These are phyloP conservation scores for Pachypsylla venusta DNA, from an alignment of 1,140 invertebrate genomes.

Conservation along the genomic window DNA sequence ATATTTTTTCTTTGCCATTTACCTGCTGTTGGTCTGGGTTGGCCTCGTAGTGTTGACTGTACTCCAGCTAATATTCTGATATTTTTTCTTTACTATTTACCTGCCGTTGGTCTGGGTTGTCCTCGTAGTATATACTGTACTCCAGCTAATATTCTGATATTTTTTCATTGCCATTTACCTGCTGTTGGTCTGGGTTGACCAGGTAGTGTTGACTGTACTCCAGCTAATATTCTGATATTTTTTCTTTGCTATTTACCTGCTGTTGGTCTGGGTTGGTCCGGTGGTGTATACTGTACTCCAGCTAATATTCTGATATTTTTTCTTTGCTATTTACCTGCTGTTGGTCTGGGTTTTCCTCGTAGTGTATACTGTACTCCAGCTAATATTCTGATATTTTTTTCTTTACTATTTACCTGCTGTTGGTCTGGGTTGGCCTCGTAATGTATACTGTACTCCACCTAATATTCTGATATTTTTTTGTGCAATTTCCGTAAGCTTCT, in stretches of 20 bases:
- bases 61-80: slow-evolving; percentile 72
- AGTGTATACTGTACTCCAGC: slow-evolving; percentile 73
- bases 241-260: too few species aligned
- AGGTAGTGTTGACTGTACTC: too few species aligned
- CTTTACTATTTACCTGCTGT: slow-evolving; percentile 48
- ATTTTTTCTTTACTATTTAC: too few species aligned
- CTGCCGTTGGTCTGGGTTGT: too few species aligned
- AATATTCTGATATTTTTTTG: slow-evolving; percentile 59
- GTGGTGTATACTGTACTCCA: slow-evolving; percentile 65
- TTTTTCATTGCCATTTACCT: too few species aligned
- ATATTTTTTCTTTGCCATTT: too few species aligned
- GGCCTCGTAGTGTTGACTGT: slow-evolving; percentile 61
- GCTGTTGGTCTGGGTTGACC: too few species aligned
- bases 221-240: too few species aligned
- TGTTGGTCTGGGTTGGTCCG: slow-evolving; percentile 58
- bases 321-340: slow-evolving; percentile 48
- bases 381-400: slow-evolving; percentile 59
- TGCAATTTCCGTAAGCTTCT: slow-evolving; percentile 50
- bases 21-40: slow-evolving; percentile 58
- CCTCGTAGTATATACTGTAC: too few species aligned
- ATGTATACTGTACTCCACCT: slow-evolving; percentile 69
- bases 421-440: slow-evolving; percentile 57
- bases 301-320: slow-evolving; percentile 61
- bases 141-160: too few species aligned
- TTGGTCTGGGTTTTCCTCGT: slow-evolving; percentile 57